Evolutionary conservation across 2,113 vertebrate species (phyloP).

Genomic region (Sylvietta virens): DNA sequence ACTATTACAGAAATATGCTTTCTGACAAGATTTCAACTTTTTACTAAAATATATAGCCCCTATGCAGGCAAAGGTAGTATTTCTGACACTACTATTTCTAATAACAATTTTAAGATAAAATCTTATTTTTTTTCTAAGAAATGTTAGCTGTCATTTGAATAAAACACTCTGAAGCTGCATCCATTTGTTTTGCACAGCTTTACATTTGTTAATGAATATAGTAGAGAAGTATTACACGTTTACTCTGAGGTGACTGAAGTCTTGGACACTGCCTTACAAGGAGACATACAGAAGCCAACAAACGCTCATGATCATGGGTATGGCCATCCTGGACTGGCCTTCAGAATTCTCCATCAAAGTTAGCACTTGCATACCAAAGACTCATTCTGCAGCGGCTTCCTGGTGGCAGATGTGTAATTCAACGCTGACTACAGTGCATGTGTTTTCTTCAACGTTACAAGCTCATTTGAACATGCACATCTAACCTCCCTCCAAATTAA

Average conservation of each 20-base stretch:
- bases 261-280: not conserved
- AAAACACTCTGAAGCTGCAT: not conserved
- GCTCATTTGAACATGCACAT: not conserved
- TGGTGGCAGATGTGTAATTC: not conserved
- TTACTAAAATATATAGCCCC: conserved; percentile 24
- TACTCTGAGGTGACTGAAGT: not conserved
- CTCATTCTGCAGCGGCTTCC: not conserved
- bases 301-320: not conserved
- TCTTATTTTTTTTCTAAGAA: not conserved
- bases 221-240: fast-evolving
- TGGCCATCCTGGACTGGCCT: not conserved
- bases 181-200: not conserved
- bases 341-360: not conserved
- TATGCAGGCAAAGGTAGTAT: not conserved
- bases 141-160: not conserved
- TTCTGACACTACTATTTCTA: conserved; percentile 9
- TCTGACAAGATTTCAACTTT: conserved; percentile 43
- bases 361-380: not conserved
- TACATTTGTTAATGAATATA: not conserved
- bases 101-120: conserved; percentile 13
- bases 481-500: not conserved
- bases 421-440: fast-evolving
- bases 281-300: not conserved
- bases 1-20: conserved; percentile 47
- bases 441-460: not conserved